Evolutionary conservation across 2,888 invertebrate species (phyloP), one percentile per base, ranked within the genome.

Genomic region (Acanthosepion lycidas): DNA sequence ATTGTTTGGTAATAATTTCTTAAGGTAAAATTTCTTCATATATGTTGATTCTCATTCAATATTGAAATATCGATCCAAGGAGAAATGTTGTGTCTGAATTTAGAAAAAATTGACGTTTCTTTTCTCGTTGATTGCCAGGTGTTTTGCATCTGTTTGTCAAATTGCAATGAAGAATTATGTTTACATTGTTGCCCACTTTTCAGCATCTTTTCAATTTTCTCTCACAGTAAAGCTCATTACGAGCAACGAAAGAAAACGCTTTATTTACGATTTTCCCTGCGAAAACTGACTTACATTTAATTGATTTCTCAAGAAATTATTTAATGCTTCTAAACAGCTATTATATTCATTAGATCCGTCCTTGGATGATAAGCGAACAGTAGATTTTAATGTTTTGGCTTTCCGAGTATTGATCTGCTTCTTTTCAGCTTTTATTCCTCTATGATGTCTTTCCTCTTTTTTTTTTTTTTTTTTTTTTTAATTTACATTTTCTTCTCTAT

Each of bases 291-390:
- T 78, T 78, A 78, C n/a, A 78, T n/a, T 78, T 78, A 33, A 78
- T 78, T 78, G 78, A 78, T 78, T 78, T 78, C 33, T 78, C 78
- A 78, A n/a, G n/a, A 78, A 78, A 78, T 78, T 78, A 78, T 78
- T n/a, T 78, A n/a, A 78, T 78, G 78, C 18, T n/a, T 78, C n/a
- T 15, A 78, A 78, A 78, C 78, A n/a, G n/a, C 78, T n/a, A n/a
- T 78, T 78, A 78, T 78, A 78, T 78, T 78, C 78, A 78, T 78
- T 78, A 78, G 78, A 78, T 78, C 78, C 33, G 78, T 78, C 78
- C 78, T 78, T 78, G 78, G 78, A 78, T 78, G n/a, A 33, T 78
- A n/a, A n/a, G 78, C n/a, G 33, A 78, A 78, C 33, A 18, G 4
- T 9, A 33, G n/a, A 78, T 6, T n/a, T 78, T n/a, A 12, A n/a